These are phyloP conservation scores for Serinus canaria DNA, from an alignment of 2,113 vertebrate species.

Conservation along the genomic window DNA sequence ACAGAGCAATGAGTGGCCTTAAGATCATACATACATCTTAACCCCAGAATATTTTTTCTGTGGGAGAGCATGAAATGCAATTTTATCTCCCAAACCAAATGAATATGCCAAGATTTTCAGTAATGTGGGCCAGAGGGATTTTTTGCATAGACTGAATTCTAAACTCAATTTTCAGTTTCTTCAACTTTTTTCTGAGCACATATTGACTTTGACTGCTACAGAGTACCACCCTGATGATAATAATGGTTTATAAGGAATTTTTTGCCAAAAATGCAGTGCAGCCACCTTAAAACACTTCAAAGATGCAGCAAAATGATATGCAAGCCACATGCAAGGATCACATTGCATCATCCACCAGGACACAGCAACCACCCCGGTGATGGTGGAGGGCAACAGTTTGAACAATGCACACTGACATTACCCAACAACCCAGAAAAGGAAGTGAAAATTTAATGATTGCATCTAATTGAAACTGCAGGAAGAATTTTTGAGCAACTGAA, in stretches of 20 bases:
- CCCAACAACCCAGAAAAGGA: slow-evolving; percentile 40
- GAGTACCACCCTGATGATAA: background rate
- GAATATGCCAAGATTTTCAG: background rate
- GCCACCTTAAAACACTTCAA: background rate
- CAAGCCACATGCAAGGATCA: background rate
- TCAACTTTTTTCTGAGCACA: background rate
- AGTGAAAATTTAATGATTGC: slow-evolving; percentile 53
- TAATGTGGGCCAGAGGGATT: background rate
- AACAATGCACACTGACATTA: slow-evolving; percentile 5
- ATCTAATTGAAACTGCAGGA: slow-evolving; percentile 27
- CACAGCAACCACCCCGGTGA: background rate
- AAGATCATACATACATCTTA: background rate
- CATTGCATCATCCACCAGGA: background rate
- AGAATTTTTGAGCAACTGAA: slow-evolving; percentile 22
- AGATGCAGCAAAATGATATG: background rate
- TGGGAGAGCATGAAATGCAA: background rate
- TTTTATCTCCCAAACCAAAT: background rate
- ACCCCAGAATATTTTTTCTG: background rate
- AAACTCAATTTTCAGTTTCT: background rate
- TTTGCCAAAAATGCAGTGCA: background rate
- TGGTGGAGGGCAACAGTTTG: background rate
- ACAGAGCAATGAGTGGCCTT: background rate
- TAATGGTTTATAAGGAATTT: background rate
- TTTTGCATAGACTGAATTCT: background rate
- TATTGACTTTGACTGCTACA: background rate